Conservation (phyloP, 2,113 vertebrate species). For the Melanostigma gelatinosum region DNA sequence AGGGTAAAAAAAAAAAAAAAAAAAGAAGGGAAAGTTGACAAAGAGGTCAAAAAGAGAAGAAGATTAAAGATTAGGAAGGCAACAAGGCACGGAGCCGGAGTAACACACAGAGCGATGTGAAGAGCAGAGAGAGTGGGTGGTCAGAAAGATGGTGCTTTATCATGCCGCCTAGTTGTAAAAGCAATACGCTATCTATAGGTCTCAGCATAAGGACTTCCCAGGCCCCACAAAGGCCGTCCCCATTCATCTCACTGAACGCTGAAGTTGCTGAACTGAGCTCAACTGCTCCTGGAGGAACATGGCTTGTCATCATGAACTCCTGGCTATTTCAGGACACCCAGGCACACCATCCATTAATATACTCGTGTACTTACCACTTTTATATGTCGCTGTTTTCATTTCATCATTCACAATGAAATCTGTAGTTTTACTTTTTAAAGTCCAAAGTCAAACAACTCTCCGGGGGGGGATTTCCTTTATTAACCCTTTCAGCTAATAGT, state of each 20-base stretch:
- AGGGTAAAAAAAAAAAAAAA: slow-evolving; percentile 27
- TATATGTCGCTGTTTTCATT: neutral
- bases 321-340: slow-evolving; percentile 46
- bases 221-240: slow-evolving; percentile 60
- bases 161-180: slow-evolving; percentile 63
- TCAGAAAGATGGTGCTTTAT: slow-evolving; percentile 61
- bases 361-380: neutral
- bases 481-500: neutral
- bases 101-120: slow-evolving; percentile 14
- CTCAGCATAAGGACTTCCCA: slow-evolving; percentile 68
- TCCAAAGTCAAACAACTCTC: neutral
- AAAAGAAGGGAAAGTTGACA: slow-evolving; percentile 14
- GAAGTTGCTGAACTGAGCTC: slow-evolving; percentile 62
- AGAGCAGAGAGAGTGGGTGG: slow-evolving; percentile 54
- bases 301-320: slow-evolving; percentile 51
- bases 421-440: neutral
- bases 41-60: slow-evolving; percentile 14
- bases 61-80: slow-evolving; percentile 36
- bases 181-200: slow-evolving; percentile 71
- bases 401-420: neutral
- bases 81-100: slow-evolving; percentile 16
- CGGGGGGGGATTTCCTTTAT: neutral
- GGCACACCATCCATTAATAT: neutral
- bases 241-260: slow-evolving; percentile 75
- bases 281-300: slow-evolving; percentile 25